Base-by-base conservation (phyloP, 2,797 vertebrate genomes). In the Podarcis lilfordi region DNA sequence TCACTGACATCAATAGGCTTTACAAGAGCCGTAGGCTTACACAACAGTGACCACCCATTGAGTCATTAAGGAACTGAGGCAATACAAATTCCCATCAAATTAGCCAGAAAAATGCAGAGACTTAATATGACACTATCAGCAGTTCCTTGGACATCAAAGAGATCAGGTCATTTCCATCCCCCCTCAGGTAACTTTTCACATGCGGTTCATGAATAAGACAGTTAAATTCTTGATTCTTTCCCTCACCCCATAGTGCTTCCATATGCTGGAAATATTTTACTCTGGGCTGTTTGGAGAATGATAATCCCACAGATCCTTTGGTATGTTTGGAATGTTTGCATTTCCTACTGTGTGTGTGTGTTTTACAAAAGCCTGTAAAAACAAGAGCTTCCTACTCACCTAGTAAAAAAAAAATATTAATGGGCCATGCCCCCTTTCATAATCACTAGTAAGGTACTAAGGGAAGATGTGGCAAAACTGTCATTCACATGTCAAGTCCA, bases 251-350 rank as follows among this genome's bases (percentile, higher is more conserved):
- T 55, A 94, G 84, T 25, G 82, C 86, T 94, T 94, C 94, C 92
- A 92, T 94, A 92, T 89, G 93, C 91, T 15, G 68, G 88, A 81
- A 95, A 93, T 91, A 79, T 95, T 94, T 94, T 95, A 93, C 94
- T 94, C 92, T 90, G 71, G 45, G 86, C 89, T 90, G 93, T 90
- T 94, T 91, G 92, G 75, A 86, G 90, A 91, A 87, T 93, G 85
- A 93, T 95, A 89, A 92, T 91, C 94, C 91, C 43, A 40, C 40
- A 88, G 87, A 92, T 93, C 93, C 92, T 94, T 93, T 86, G 91
- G 88, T 93, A 95, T 95, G 92, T 90, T 89, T 94, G 94, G 91
- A 96, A 95, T 94, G 93, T 93, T 95, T 95, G 94, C 90, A 92
- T 86, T 93, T 95, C 95, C 95, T 94, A 95, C 89, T 95, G 80